Percentiles rank a stretch among this genome's conserved stretches.
phyloP scores from a whole-genome alignment of 2,797 vertebrate genomes.

The Poeciliopsis turneri region DNA sequence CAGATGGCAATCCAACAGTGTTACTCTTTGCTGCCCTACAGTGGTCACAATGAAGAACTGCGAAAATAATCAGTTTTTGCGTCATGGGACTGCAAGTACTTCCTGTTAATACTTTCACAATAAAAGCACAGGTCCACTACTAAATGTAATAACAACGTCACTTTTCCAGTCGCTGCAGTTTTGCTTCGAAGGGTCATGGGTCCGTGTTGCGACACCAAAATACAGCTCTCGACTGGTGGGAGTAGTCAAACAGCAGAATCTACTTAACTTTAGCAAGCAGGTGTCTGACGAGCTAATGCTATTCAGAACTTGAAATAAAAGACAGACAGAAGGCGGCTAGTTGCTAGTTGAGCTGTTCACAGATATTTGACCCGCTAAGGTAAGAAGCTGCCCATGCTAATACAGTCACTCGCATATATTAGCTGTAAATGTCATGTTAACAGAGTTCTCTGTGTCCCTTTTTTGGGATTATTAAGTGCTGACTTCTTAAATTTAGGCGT shows the following conservation, averaged over 20 bases:
- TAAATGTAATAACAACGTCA: neutral
- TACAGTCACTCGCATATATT: neutral
- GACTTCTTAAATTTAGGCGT: neutral
- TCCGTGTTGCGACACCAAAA: neutral
- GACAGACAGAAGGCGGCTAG: slow-evolving; percentile 6
- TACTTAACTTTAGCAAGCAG: neutral
- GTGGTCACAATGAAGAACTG: neutral
- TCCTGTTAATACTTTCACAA: slow-evolving; percentile 29
- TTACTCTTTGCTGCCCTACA: neutral
- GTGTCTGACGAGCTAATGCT: neutral
- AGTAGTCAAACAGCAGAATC: neutral
- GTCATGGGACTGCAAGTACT: neutral
- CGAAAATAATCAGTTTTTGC: neutral
- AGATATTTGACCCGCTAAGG: slow-evolving; percentile 16
- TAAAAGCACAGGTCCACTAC: neutral
- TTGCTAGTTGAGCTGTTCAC: slow-evolving; percentile 1
- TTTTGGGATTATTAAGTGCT: neutral
- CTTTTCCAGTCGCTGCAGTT: neutral
- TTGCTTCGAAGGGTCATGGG: slow-evolving; percentile 18
- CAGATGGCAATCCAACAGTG: neutral
- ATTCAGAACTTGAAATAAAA: neutral
- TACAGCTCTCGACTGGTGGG: neutral
- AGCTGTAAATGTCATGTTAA: neutral
- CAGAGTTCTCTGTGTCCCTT: neutral
- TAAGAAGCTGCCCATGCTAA: slow-evolving; percentile 18